Conservation (phyloP, 1,140 invertebrate species). For the Episyrphus balteatus region DNA sequence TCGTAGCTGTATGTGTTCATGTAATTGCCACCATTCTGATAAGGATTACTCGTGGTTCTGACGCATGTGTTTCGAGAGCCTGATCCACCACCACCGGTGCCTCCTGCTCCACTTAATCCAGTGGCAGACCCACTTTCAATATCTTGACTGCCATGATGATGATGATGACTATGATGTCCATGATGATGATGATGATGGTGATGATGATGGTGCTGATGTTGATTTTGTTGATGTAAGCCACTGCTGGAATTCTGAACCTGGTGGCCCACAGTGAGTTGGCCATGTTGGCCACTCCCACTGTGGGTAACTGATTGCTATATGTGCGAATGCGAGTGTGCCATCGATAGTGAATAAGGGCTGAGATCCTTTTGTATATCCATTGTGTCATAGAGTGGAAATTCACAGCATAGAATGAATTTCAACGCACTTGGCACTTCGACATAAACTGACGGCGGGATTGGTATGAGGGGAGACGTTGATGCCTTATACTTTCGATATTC, state of each 20-base stretch:
- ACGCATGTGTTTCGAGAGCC: neutral
- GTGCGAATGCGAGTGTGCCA: slow-evolving; percentile 65
- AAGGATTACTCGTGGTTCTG: neutral
- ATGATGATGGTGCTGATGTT: neutral
- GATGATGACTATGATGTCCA: neutral
- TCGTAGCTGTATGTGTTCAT: neutral
- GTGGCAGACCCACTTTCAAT: neutral
- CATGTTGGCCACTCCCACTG: slow-evolving; percentile 25
- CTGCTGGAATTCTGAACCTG: slow-evolving; percentile 12
- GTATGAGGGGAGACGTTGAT: slow-evolving; percentile 76
- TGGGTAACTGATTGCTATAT: slow-evolving; percentile 42
- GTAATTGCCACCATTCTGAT: neutral
- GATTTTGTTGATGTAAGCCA: neutral
- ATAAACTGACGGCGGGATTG: slow-evolving; percentile 73
- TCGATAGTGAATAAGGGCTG: slow-evolving; percentile 61
- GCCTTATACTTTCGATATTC: slow-evolving; percentile 78
- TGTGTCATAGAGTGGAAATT: slow-evolving; percentile 76
- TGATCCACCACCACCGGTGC: neutral
- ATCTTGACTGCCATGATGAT: neutral
- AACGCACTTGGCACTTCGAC: slow-evolving; percentile 67
- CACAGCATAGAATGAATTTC: slow-evolving; percentile 75
- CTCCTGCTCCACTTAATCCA: neutral
- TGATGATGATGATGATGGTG: slow-evolving; percentile 3
- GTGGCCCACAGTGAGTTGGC: slow-evolving; percentile 11
- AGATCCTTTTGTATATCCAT: slow-evolving; percentile 54